Conservation (phyloP, 2,113 vertebrate genomes). For the Seriola rivoliana region DNA sequence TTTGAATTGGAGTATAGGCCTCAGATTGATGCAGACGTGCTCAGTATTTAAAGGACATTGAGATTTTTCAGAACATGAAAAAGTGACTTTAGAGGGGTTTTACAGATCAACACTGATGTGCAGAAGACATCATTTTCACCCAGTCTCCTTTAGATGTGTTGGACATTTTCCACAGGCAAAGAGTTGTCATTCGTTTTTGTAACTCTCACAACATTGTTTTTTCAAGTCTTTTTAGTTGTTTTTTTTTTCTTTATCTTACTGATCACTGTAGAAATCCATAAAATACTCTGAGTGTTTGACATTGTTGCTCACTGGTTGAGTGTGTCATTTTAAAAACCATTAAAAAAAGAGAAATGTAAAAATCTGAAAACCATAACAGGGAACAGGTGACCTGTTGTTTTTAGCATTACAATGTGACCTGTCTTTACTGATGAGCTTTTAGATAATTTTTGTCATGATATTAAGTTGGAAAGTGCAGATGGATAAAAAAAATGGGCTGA, state of each 20-base stretch:
- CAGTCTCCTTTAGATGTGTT: conserved; percentile 10
- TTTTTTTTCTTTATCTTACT: conserved; percentile 35
- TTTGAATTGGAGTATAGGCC: background rate
- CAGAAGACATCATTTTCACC: conserved; percentile 8
- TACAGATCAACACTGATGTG: background rate
- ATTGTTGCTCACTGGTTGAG: conserved; percentile 84
- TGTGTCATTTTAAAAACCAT: conserved; percentile 63
- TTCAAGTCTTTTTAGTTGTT: conserved; percentile 38
- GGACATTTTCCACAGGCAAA: conserved; percentile 30
- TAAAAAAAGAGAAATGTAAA: background rate
- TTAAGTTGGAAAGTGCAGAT: conserved; percentile 21
- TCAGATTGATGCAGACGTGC: conserved; percentile 6
- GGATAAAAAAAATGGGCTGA: conserved; percentile 24
- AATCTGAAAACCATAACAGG: conserved; percentile 27
- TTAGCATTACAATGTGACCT: conserved; percentile 28
- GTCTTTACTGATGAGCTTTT: conserved; percentile 22
- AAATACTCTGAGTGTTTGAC: conserved; percentile 45
- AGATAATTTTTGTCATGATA: conserved; percentile 5
- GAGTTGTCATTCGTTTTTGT: conserved; percentile 16
- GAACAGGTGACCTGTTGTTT: conserved; percentile 61
- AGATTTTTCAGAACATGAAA: conserved; percentile 3
- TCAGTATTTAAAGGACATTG: conserved; percentile 22
- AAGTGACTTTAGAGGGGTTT: background rate
- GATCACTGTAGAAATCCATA: conserved; percentile 62
- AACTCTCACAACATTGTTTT: conserved; percentile 22